Evolutionary conservation across 1,140 invertebrate species (phyloP).

Genomic region (Leptinotarsa lineolata): DNA sequence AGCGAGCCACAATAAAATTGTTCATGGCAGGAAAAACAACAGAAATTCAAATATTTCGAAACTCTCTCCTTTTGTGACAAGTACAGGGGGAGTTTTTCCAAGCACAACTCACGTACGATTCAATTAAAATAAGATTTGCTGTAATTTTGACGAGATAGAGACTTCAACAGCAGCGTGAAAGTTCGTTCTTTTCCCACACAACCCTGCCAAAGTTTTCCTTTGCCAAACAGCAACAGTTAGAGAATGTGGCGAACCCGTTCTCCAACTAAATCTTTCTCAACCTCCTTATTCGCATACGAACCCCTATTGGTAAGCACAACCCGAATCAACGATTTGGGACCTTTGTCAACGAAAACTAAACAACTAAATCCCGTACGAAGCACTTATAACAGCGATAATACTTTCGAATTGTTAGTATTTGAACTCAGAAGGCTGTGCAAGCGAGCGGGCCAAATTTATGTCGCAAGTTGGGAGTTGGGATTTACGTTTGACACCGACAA

Average conservation of each 20-base stretch:
- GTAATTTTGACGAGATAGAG: no score
- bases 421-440: background rate
- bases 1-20: no score
- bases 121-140: no score
- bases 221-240: background rate
- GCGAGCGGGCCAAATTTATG: background rate
- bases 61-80: no score
- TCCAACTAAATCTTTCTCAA: background rate
- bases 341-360: slow-evolving; percentile 6
- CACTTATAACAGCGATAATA: background rate
- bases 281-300: background rate
- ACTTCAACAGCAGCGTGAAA: no score
- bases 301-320: background rate
- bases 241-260: background rate
- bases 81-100: no score
- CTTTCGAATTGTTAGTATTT: slow-evolving; percentile 3
- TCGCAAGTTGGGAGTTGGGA: background rate
- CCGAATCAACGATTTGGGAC: background rate
- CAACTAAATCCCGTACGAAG: background rate
- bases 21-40: no score
- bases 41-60: no score
- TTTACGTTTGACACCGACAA: background rate
- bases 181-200: no score
- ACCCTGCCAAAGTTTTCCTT: background rate
- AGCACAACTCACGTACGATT: no score